Evolutionary conservation across 2,888 invertebrate species (phyloP), one percentile per base, ranked within the genome.

Genomic region (Dasysyrphus albostriatus): DNA sequence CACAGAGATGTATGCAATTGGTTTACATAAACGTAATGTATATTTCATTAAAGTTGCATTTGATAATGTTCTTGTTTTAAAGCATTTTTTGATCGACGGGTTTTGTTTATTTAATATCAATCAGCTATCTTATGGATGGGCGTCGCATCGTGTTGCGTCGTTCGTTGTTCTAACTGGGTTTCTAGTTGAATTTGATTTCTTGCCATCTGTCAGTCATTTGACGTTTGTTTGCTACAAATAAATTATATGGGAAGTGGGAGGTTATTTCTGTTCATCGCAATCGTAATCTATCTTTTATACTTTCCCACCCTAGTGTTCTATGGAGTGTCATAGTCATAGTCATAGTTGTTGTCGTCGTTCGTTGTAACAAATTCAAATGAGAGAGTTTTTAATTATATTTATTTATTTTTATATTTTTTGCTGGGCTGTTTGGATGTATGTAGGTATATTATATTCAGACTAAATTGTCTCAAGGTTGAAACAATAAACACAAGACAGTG

Each of bases 391-490:
- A 74, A 63, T 70, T 70, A 63, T 70, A 39, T 67, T 74, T 70
- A 67, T 74, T 37, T 58, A 77, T 77, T 39, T 80, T 34, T 54
- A 56, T 49, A 76, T 37, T 44, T 72, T 70, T 70, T 74, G 47
- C 47, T 67, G 39, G 39, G 47, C 61, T 61, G 32, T 49, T 51
- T 69, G 32, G 73, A 24, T 58, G 10, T 51, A 24, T 58, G 10
- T 51, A 51, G 16, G 37, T 67, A 39, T 24, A 29, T 39, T 29
- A 8, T 32, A 37, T 47, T 65, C 7, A 37, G 47, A 67, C 24
- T 77, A 74, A 77, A 61, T 24, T 29, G 74, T 65, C 69, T 75
- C 78, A 83, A 83, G 87, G 87, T 78, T 87, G 39, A 83, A 83
- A 61, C 70, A 83, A 85, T 85, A 70, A 77, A 51, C 37, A 49